Base-by-base conservation (phyloP, 2,888 invertebrate genomes). In the Xestia c-nigrum region DNA sequence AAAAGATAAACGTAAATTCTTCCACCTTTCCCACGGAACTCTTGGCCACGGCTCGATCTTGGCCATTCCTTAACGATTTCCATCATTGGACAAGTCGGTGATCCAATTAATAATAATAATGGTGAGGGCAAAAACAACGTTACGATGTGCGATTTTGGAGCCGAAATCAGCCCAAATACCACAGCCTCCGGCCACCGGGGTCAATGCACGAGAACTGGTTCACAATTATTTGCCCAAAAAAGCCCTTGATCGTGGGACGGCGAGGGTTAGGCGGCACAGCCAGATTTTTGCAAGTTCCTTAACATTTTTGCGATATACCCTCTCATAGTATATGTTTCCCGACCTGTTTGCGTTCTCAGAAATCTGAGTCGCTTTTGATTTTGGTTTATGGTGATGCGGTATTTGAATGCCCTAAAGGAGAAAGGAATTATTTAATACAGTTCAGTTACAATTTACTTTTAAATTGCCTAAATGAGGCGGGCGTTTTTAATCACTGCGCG, bases 21-120 rank as follows among this genome's bases (percentile, higher is more conserved):
- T 5, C 5, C 40, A 50, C 43, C 19, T 63, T 64, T 55, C 71
- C 63, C 88, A 91, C 93, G 89, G 92, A 93, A 93, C 92, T 84
- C 81, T 6, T 16, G 0, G 4, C 14, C 68, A 47, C 78, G 38
- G 38, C 71, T 90, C 91, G 67, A 76, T 55, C 93, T 91, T 93
- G 91, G 78, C 92, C 78, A 78, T 78, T 85, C 89, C 89, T 92
- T 93, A 93, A 94, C 92, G 93, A 93, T 91, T 91, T 90, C 92
- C 92, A 91, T 91, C 91, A 90, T 91, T 91, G 93, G 90, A 91
- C 92, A 90, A 87, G 88, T 90, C 92, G 87, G 91, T 95, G 96
- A 94, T 96, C 96, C 96, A 96, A 96, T 96, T 96, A 96, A 96
- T 96, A 96, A 95, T 94, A 95, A 95, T 95, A 95, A 94, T 90